Percentiles rank a stretch among this genome's conserved stretches.
Evolutionary conservation across 2,888 invertebrate genomes (phyloP).

Genomic region (Coleophora flavipennella): DNA sequence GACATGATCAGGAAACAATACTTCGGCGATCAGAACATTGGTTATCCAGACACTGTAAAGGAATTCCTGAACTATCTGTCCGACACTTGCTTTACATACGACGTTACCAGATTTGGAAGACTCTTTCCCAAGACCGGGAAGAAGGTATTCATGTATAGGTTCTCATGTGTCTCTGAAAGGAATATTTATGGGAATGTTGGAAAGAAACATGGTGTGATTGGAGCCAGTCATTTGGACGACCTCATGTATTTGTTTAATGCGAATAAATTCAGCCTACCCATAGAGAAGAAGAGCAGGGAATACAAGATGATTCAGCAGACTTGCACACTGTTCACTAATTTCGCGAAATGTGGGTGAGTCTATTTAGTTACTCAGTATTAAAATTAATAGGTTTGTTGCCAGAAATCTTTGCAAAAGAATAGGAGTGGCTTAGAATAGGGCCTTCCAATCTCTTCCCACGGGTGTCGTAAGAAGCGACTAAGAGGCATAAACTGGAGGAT

Average conservation of each 20-base stretch:
- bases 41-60: constrained; percentile 17
- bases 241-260: constrained; percentile 39
- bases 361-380: neutral
- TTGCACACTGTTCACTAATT: constrained; percentile 39
- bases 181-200: constrained; percentile 29
- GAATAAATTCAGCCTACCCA: constrained; percentile 22
- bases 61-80: constrained; percentile 23
- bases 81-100: constrained; percentile 21
- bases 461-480: too few species aligned
- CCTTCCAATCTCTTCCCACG: too few species aligned
- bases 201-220: constrained; percentile 27
- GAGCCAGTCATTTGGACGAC: constrained; percentile 44
- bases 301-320: constrained; percentile 34
- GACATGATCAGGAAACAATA: constrained; percentile 28
- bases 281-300: constrained; percentile 29
- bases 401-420: neutral
- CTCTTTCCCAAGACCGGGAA: constrained; percentile 16
- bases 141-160: constrained; percentile 30
- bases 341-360: constrained; percentile 49
- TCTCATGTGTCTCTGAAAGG: constrained; percentile 33
- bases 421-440: too few species aligned
- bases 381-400: neutral
- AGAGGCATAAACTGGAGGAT: too few species aligned
- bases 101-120: constrained; percentile 21
- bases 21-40: constrained; percentile 39